Conservation (phyloP, 1,140 invertebrate genomes). For the Panulirus ornatus region DNA sequence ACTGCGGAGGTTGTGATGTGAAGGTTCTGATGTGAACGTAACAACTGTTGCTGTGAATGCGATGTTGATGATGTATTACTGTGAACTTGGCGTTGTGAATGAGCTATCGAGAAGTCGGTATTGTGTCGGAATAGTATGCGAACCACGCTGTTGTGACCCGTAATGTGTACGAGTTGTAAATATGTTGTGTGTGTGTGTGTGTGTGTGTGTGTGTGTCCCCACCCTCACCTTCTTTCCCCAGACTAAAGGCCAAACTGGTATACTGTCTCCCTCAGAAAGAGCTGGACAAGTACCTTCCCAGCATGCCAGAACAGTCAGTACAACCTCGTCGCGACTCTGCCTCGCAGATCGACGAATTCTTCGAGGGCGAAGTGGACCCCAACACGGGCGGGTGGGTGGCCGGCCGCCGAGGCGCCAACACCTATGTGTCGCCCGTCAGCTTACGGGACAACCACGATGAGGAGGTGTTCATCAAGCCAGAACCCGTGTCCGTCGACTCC, state of each 20-base stretch:
- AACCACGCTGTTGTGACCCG: neutral
- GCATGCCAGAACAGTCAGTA: constrained; percentile 32
- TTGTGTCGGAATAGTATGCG: neutral
- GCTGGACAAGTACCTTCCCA: constrained; percentile 62
- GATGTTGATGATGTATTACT: no score
- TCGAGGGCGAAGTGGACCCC: constrained; percentile 79
- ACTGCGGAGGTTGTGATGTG: no score
- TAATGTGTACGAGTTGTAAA: neutral
- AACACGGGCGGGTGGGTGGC: constrained; percentile 6
- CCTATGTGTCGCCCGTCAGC: constrained; percentile 52
- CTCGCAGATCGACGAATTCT: constrained; percentile 85
- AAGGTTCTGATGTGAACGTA: no score
- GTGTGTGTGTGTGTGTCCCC: no score
- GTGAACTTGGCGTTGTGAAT: no score
- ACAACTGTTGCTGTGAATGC: no score
- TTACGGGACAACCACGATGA: constrained; percentile 42
- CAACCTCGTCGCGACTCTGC: constrained; percentile 82
- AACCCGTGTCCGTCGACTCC: constrained; percentile 31
- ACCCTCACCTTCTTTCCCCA: neutral
- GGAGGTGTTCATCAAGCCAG: constrained; percentile 67
- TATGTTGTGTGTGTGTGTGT: no score
- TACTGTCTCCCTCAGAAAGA: constrained; percentile 20
- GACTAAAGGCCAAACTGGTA: neutral
- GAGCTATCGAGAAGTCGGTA: no score
- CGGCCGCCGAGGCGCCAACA: constrained; percentile 23